Percentiles rank a stretch among this genome's conserved stretches.
Evolutionary conservation across 2,113 vertebrate species (phyloP).

Genomic region (Spheniscus mendiculus): DNA sequence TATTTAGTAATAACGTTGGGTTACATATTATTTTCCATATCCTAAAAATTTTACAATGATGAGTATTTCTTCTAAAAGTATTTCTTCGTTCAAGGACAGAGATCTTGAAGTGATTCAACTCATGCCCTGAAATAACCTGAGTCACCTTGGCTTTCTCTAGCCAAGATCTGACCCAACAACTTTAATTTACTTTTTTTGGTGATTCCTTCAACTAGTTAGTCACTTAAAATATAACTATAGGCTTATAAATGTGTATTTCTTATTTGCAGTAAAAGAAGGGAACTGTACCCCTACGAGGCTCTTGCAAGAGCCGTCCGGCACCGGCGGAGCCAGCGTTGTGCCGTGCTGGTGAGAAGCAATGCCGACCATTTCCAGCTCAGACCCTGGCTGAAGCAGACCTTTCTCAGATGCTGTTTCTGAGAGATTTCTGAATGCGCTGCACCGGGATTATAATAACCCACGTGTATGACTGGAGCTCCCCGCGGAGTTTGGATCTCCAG

Average conservation of each 20-base stretch:
- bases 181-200: background rate
- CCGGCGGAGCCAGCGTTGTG: background rate
- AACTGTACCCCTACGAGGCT: background rate
- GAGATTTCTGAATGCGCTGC: background rate
- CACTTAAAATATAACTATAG: background rate
- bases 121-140: background rate
- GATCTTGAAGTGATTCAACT: background rate
- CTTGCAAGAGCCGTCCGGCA: background rate
- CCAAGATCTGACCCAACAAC: background rate
- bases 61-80: background rate
- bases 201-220: background rate
- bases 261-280: background rate
- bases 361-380: background rate
- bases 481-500: rapidly evolving
- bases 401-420: background rate
- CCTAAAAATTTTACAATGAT: background rate
- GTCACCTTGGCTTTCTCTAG: background rate
- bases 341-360: background rate
- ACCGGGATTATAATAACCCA: background rate
- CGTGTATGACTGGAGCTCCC: background rate
- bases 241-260: background rate
- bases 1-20: background rate
- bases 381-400: background rate
- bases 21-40: background rate
- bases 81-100: background rate